Base-by-base conservation (phyloP, 2,113 vertebrate genomes). In the Nothocercus nigrocapillus region DNA sequence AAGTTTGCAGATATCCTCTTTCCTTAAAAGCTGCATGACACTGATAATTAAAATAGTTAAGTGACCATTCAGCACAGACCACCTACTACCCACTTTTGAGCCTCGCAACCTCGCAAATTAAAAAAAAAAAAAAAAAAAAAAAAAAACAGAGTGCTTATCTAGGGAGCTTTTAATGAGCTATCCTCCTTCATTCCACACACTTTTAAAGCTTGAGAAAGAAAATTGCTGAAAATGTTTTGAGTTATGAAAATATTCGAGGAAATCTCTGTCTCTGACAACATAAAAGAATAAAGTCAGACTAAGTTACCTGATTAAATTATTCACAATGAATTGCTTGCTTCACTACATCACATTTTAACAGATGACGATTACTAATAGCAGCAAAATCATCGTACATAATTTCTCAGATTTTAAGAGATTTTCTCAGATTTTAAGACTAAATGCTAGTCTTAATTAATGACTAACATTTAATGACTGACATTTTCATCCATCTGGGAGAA, bases 221-320 rank as follows among this genome's bases (percentile, higher is more conserved):
- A 83, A 42, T 19, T 75, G 68, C 56, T 96, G 85, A 74, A 83
- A 86, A 86, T 15, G 27, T 40, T 49, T 58, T 75, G 22, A 79
- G 51, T 79, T 81, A 59, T n/a, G 27, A 91, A n/a, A 91, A 25
- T 20, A 87, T 12, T 69, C 45, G 61, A 85, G 83, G 80, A 96
- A 95, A 84, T 67, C 62, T 90, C 91, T 87, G 64, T 85, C 59
- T 91, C 49, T 84, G 28, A 92, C 73, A 75, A 75, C n/a, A 61
- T 75, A 63, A 56, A 78, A 90, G 85, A 92, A 78, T 73, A 81
- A 95, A 88, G 80, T 75, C 59, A 93, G 80, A 81, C 81, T 70
- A 94, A 90, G 68, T 61, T 88, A 90, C 90, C 61, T 59, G 34
- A 68, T 79, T 93, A 93, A 91, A 94, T 94, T 94, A 91, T 91